Conservation (phyloP, 1,140 invertebrate genomes). For the Berghia stephanieae region DNA sequence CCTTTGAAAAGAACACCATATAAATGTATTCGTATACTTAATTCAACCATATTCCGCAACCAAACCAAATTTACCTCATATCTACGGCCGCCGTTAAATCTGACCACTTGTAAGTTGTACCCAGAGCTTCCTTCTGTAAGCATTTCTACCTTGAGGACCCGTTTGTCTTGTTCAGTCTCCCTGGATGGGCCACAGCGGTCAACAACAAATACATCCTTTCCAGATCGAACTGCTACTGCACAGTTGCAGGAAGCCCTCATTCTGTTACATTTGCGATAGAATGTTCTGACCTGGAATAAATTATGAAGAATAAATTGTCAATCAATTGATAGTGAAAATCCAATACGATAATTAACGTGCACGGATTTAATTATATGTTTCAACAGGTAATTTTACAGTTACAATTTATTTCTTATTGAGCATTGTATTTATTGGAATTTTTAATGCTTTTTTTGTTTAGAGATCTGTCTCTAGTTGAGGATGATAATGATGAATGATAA, state of each 20-base stretch:
- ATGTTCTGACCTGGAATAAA: conserved; percentile 43
- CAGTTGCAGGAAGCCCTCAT: conserved; percentile 53
- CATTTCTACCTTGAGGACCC: conserved; percentile 31
- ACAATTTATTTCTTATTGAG: too few relatives aligned
- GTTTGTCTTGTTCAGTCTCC: background rate
- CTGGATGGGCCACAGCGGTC: conserved; percentile 53
- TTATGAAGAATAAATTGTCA: background rate
- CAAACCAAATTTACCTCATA: conserved; percentile 37
- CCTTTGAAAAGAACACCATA: too few relatives aligned
- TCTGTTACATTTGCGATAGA: conserved; percentile 41
- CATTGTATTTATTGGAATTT: too few relatives aligned
- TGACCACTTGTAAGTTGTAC: conserved; percentile 44
- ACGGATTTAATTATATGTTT: too few relatives aligned
- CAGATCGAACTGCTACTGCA: conserved; percentile 49
- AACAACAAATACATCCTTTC: conserved; percentile 52
- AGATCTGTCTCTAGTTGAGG: too few relatives aligned
- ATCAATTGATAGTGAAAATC: background rate
- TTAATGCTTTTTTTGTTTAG: too few relatives aligned
- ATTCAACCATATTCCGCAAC: background rate
- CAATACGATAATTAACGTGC: too few relatives aligned
- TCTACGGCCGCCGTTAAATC: conserved; percentile 38
- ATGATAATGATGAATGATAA: too few relatives aligned
- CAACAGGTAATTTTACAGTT: too few relatives aligned
- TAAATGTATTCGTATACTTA: too few relatives aligned
- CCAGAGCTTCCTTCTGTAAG: too few relatives aligned